Conservation (phyloP, 2,113 vertebrate genomes). For the Perca flavescens region DNA sequence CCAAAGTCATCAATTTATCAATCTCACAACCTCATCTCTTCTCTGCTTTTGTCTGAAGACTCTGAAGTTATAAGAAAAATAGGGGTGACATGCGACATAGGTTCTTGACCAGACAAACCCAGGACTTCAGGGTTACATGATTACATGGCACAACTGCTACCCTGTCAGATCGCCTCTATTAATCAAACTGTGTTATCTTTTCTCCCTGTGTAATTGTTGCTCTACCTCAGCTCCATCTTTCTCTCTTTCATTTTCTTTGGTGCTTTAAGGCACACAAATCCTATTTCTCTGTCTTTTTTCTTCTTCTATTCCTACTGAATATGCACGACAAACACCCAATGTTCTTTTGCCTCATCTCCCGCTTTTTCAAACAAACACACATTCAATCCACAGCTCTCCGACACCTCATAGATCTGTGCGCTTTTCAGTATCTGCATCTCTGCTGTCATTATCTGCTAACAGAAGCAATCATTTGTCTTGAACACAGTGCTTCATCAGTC, state of each 20-base stretch:
- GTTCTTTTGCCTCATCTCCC: neutral
- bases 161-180: neutral
- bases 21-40: conserved; percentile 11
- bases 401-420: neutral
- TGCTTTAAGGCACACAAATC: neutral
- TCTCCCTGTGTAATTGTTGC: neutral
- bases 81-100: neutral
- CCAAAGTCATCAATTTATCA: conserved; percentile 47
- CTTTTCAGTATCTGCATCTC: conserved; percentile 34
- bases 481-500: conserved; percentile 24
- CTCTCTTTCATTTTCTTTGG: neutral
- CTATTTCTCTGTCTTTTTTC: neutral
- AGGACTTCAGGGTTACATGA: neutral
- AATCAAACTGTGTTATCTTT: conserved; percentile 13
- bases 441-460: conserved; percentile 40
- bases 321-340: conserved; percentile 1
- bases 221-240: neutral
- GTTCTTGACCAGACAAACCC: neutral
- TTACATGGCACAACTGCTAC: neutral
- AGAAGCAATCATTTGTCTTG: conserved; percentile 49
- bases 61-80: neutral
- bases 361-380: neutral
- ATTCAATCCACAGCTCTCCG: conserved; percentile 1
- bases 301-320: neutral
- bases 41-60: neutral